A percentile compares a stretch with the other conserved stretches of the same genome.
These are phyloP conservation scores for Oreochromis tanganicae DNA, from an alignment of 2,113 vertebrate genomes.

Conservation along the genomic window DNA sequence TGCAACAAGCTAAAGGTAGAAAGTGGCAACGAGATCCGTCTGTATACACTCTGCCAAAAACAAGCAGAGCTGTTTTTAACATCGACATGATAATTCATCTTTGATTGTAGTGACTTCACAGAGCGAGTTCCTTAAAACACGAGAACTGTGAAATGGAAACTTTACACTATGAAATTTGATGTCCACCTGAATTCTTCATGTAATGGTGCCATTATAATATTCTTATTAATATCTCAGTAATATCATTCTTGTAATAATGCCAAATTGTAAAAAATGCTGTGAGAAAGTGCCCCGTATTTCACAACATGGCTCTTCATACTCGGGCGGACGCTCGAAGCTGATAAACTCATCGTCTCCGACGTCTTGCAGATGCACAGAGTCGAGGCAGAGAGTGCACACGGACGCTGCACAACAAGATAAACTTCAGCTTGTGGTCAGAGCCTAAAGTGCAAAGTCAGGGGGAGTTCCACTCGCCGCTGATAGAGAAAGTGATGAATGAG, in stretches of 20 bases:
- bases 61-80: not conserved
- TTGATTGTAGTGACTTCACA: not conserved
- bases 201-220: not conserved
- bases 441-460: not conserved
- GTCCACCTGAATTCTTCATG: not conserved
- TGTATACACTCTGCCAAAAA: not conserved
- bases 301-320: not conserved
- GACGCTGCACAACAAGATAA: not conserved
- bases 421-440: not conserved
- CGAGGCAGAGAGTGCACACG: not conserved
- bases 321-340: not conserved
- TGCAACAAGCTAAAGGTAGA: not conserved
- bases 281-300: not conserved
- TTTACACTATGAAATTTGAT: not conserved
- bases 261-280: not conserved
- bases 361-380: not conserved
- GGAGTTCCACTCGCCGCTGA: constrained; percentile 25
- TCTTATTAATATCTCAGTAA: not conserved
- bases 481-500: constrained; percentile 40
- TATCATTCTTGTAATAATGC: not conserved
- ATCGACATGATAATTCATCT: not conserved
- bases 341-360: not conserved
- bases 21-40: no score
- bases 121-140: not conserved
- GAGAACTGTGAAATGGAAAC: not conserved